phyloP scores from a whole-genome alignment of 2,113 vertebrate genomes.

The Peromyscus maniculatus region DNA sequence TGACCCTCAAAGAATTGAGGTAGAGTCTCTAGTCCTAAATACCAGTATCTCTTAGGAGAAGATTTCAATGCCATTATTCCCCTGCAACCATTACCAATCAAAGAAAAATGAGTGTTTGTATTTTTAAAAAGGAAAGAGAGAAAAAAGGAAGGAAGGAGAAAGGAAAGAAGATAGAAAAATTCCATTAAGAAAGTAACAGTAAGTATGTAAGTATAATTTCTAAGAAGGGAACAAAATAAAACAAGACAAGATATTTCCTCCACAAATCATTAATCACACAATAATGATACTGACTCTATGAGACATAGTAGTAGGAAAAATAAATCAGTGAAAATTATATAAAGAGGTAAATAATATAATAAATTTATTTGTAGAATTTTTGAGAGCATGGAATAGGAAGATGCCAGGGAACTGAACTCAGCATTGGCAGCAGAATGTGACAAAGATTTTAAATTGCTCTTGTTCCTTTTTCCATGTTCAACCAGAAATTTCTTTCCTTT shows the following conservation, averaged over 20 bases:
- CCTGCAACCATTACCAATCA: background rate
- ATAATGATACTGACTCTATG: background rate
- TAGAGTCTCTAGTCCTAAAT: background rate
- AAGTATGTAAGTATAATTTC: background rate
- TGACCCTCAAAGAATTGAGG: background rate
- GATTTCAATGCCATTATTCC: background rate
- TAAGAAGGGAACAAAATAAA: background rate
- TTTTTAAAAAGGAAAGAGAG: too few relatives aligned
- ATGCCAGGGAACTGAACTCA: background rate
- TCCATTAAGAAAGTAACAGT: background rate
- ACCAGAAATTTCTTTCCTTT: background rate
- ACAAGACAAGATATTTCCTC: background rate
- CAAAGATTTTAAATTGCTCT: background rate
- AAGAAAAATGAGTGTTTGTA: background rate
- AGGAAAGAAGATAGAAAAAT: background rate
- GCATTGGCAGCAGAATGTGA: background rate
- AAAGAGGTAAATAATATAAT: background rate
- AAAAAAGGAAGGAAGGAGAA: background rate
- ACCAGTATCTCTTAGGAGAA: background rate
- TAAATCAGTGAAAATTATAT: background rate
- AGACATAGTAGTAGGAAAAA: background rate
- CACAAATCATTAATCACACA: background rate
- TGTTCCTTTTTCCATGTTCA: background rate
- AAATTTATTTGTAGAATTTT: background rate
- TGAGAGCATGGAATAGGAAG: too few relatives aligned